These are phyloP conservation scores for Anas capensis DNA, from an alignment of 2,797 vertebrate genomes.

Conservation along the genomic window DNA sequence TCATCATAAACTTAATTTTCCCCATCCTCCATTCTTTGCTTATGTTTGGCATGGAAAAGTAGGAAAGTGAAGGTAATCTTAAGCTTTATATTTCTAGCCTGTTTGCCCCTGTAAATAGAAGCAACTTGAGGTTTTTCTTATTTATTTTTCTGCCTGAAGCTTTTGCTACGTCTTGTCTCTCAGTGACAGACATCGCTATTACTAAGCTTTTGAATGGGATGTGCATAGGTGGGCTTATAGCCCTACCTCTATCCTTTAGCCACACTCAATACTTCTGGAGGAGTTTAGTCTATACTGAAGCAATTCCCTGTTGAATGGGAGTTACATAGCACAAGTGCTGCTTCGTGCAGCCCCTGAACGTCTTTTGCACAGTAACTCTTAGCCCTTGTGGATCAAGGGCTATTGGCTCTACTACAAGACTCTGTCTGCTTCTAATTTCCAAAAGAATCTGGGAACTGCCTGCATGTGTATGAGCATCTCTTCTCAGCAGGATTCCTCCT, in stretches of 20 bases:
- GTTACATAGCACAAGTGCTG: neutral
- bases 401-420: neutral
- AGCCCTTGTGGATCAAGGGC: neutral
- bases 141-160: neutral
- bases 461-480: neutral
- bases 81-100: neutral
- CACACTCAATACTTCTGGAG: neutral
- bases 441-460: neutral
- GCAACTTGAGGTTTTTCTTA: neutral
- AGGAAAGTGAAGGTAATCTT: neutral
- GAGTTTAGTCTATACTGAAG: neutral
- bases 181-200: neutral
- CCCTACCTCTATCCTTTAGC: neutral
- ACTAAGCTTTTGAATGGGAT: neutral
- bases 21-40: neutral
- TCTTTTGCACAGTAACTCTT: neutral
- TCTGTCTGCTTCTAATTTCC: neutral
- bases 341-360: rapidly evolving
- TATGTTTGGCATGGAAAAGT: neutral
- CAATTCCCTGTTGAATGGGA: neutral
- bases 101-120: neutral
- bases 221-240: neutral
- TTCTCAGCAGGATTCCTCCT: neutral
- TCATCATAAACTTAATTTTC: neutral
- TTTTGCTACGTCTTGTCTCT: neutral